Conservation (phyloP, 2,113 vertebrate species). For the Ptilonorhynchus violaceus region DNA sequence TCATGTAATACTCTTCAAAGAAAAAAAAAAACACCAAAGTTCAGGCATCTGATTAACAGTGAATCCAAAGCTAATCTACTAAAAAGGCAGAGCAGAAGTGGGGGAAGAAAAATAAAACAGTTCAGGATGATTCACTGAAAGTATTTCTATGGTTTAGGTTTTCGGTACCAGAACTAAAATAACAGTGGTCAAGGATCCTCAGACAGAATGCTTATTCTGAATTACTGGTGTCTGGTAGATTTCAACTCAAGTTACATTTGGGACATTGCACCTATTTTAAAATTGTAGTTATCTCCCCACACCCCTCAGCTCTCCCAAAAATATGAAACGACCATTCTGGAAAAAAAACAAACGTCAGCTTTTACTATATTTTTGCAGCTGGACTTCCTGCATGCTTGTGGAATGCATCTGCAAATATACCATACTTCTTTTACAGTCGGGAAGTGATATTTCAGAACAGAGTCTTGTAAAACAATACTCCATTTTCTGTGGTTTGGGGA, state of each 20-base stretch:
- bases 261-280: neutral
- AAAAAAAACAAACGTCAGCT: neutral
- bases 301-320: neutral
- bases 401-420: slow-evolving; percentile 23
- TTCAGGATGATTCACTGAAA: neutral
- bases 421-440: slow-evolving; percentile 1
- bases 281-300: neutral
- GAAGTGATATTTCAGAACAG: slow-evolving; percentile 61
- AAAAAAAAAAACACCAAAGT: neutral
- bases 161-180: neutral
- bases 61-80: neutral
- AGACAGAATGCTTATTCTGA: slow-evolving; percentile 21
- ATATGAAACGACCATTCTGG: neutral
- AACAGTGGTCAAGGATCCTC: slow-evolving; percentile 3
- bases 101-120: neutral
- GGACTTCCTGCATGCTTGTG: neutral
- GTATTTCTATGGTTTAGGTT: neutral
- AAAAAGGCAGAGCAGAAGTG: neutral
- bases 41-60: neutral
- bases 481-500: slow-evolving; percentile 61
- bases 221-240: neutral
- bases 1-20: neutral
- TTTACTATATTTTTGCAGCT: slow-evolving; percentile 59
- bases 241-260: slow-evolving; percentile 8
- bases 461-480: slow-evolving; percentile 61